These are phyloP conservation scores for Brachyopa scutellaris DNA, from an alignment of 2,888 invertebrate genomes.

Conservation along the genomic window DNA sequence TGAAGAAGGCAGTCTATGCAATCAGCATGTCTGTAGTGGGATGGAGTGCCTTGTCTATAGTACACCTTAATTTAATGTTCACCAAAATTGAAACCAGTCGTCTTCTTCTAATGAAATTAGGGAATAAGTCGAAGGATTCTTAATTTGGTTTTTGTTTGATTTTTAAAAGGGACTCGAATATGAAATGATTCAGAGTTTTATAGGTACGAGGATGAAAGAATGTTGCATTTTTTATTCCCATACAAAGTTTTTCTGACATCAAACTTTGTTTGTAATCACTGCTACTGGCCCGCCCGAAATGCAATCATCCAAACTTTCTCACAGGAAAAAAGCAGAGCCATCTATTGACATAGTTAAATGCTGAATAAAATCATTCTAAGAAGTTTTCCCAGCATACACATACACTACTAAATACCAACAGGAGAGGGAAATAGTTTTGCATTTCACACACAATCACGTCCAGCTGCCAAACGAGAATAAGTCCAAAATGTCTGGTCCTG, in stretches of 20 bases:
- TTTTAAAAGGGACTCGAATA: background rate
- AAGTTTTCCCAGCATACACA: background rate
- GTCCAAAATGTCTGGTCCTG: slow-evolving; percentile 34
- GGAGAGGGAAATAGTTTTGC: background rate
- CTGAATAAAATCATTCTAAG: slow-evolving; percentile 6
- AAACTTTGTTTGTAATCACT: slow-evolving; percentile 13
- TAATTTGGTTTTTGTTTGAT: slow-evolving; percentile 38
- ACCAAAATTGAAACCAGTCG: slow-evolving; percentile 53
- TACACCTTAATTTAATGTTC: slow-evolving; percentile 42
- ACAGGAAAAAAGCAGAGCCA: background rate
- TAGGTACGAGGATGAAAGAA: too few relatives aligned
- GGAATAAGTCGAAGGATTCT: slow-evolving; percentile 40
- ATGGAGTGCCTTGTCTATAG: background rate
- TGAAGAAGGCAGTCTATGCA: slow-evolving; percentile 11
- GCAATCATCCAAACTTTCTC: slow-evolving; percentile 12
- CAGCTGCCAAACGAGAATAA: slow-evolving; percentile 30
- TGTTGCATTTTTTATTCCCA: background rate
- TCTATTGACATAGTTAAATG: slow-evolving; percentile 37
- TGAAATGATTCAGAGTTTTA: too few relatives aligned
- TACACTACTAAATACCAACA: background rate
- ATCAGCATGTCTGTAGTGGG: too few relatives aligned
- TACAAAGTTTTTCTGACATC: background rate
- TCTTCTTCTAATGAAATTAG: slow-evolving; percentile 48
- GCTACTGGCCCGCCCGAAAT: slow-evolving; percentile 17
- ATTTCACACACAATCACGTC: slow-evolving; percentile 34